Evolutionary conservation across 2,113 vertebrate genomes (phyloP), one percentile per base, ranked within the genome.

Genomic region (Prietella phreatophila): DNA sequence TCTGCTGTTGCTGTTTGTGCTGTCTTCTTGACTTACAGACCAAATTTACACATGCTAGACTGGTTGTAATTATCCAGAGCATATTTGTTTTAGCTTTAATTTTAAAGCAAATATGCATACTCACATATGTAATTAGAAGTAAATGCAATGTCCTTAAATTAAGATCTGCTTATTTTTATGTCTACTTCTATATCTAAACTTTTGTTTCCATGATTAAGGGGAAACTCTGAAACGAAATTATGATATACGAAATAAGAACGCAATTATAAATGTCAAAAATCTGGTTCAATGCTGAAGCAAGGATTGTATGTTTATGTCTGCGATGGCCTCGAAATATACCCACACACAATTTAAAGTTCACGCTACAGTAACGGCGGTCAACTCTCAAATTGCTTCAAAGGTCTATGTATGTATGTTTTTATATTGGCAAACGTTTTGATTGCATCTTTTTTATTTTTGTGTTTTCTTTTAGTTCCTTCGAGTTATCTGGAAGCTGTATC

Each of bases 321-420:
- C 85, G 33, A 76, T 87, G 73, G 82, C 84, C 84, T 90, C 33
- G 47, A 85, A 89, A 87, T 89, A 89, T 91, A 91, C 55, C 67
- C 9, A 58, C 86, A 91, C 86, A 92, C 92, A 82, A 92, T 93
- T 93, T 91, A 79, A 91, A 89, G 87, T 93, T 91, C 92, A 93
- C 79, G 56, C 22, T 89, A 91, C 90, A 91, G 91, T 91, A 91
- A 83, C 88, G 78, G 82, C 81, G 80, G 80, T 60, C 81, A 86
- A 86, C 39, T 85, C 79, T 92, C 80, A 89, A 79, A 88, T 90
- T 82, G 86, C 78, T 85, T 73, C 53, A 53, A 87, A 75, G 55
- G 88, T 93, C 91, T 91, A 93, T 93, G 88, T 87, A 65, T 91
- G 87, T 88, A 92, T 89, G 90, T 86, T 94, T 94, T 91, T 60